Percentiles rank a stretch among this genome's conserved stretches.
Evolutionary conservation across 1,140 invertebrate genomes (phyloP).

Genomic region (Trichogramma pretiosum): DNA sequence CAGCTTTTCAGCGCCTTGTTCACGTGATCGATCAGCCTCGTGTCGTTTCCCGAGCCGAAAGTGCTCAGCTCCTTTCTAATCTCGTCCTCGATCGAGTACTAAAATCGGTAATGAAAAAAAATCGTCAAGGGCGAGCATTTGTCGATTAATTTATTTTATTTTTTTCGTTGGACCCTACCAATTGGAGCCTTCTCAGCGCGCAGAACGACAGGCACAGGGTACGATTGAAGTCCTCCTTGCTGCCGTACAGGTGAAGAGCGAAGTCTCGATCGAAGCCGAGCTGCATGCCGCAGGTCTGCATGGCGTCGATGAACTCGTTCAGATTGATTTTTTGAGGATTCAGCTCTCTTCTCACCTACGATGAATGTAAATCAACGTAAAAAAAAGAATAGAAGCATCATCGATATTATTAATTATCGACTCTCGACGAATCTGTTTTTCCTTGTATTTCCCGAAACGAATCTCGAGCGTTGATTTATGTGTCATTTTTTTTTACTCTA

Average conservation of each 20-base stretch:
- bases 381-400: background rate
- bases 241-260: background rate
- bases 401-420: too few species aligned
- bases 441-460: too few species aligned
- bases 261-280: background rate
- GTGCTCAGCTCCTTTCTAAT: background rate
- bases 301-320: background rate
- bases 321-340: background rate
- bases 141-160: background rate
- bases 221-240: background rate
- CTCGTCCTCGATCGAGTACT: background rate
- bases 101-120: background rate
- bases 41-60: background rate
- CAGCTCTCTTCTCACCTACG: background rate
- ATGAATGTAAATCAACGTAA: background rate
- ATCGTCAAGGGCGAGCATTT: background rate
- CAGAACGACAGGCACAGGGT: background rate
- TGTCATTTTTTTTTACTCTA: background rate
- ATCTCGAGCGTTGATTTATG: too few species aligned
- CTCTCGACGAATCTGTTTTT: too few species aligned
- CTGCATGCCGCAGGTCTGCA: background rate
- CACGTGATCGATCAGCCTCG: background rate
- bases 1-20: background rate
- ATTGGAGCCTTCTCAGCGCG: background rate
- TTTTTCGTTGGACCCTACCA: background rate